A percentile compares a stretch with the other conserved stretches of the same genome.
Conservation (phyloP, 1,140 invertebrate genomes). For the Hermetia illucens region DNA sequence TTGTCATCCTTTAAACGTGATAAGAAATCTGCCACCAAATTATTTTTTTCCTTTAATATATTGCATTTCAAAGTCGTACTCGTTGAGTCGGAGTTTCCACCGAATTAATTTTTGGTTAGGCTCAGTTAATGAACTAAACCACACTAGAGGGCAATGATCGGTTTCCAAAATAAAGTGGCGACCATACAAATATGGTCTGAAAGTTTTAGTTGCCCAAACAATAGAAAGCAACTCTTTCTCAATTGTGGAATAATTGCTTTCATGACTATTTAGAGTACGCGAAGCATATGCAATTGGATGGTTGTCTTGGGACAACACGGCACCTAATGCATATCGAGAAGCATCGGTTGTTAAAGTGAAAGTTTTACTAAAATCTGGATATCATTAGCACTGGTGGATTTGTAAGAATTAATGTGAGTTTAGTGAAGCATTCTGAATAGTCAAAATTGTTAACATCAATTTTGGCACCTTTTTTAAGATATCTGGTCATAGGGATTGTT, state of each 20-base stretch:
- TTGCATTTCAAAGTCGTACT: conserved; percentile 11
- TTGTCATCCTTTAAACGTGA: conserved; percentile 8
- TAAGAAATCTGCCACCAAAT: conserved; percentile 11
- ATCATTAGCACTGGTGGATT: conserved; percentile 8
- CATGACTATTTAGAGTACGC: conserved; percentile 11
- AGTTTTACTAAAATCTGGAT: conserved; percentile 10
- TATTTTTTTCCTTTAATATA: conserved; percentile 11
- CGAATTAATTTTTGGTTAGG: conserved; percentile 9
- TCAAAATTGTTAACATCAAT: not conserved
- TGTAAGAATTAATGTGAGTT: conserved; percentile 4
- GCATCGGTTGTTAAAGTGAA: conserved; percentile 13
- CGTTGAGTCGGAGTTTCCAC: conserved; percentile 9
- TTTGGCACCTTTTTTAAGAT: conserved; percentile 5
- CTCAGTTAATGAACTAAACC: conserved; percentile 10
- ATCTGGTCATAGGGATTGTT: conserved; percentile 5
- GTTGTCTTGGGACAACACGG: conserved; percentile 9
- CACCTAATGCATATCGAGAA: conserved; percentile 9
- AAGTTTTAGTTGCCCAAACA: conserved; percentile 32
- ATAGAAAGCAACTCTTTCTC: conserved; percentile 14
- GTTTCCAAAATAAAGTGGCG: conserved; percentile 8
- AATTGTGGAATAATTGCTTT: conserved; percentile 10
- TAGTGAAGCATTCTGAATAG: not conserved
- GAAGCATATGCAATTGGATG: conserved; percentile 8
- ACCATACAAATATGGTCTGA: conserved; percentile 14
- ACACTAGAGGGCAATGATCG: conserved; percentile 10